Evolutionary conservation across 2,113 vertebrate genomes (phyloP), one percentile per base, ranked within the genome.

Genomic region (Garra rufa): DNA sequence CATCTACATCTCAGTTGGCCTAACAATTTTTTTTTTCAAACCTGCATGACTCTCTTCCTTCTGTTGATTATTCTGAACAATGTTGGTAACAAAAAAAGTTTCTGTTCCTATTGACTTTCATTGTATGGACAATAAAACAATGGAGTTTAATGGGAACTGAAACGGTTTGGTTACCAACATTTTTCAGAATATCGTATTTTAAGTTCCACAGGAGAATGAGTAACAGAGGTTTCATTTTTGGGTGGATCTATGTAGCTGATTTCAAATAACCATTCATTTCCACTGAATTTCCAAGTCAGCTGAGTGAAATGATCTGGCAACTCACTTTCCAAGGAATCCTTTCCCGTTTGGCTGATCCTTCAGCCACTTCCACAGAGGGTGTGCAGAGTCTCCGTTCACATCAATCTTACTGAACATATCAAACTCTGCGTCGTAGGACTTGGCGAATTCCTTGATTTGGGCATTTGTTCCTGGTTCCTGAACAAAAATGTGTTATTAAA

Each of bases 321-420:
- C 97, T 92, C 94, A 99, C 98, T 97, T 98, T 88, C 96, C 97
- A 87, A 99, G 6, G 19, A 94, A 95, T 83, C 97, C 98, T 82
- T 17, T 92, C 9, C 97, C 97, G 0, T 97, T 96, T 24, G 97
- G 96, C 91, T 99, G 98, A 0, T 91, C 88, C 90, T 99, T 99
- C 93, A 99, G 89, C 98, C 98, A 99, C 90, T 99, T 99, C 97
- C 98, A 99, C 83, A 99, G 91, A 0, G 96, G 97, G 89, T 97
- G 97, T n/a, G 98, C 97, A 0, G 90, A 59, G 0, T 91, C 91
- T 8, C 97, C 97, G 0, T 99, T 99, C 78, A 99, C 97, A 0
- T 98, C 92, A 2, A 99, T 95, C 93, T 99, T 99, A 82, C 96
- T 95, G 93, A 91, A 99, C 95, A 99, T 92, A 65, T 97, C 96